Conservation (phyloP, 92 coral and sea anemone species). For the Zoanthus sansibaricus region DNA sequence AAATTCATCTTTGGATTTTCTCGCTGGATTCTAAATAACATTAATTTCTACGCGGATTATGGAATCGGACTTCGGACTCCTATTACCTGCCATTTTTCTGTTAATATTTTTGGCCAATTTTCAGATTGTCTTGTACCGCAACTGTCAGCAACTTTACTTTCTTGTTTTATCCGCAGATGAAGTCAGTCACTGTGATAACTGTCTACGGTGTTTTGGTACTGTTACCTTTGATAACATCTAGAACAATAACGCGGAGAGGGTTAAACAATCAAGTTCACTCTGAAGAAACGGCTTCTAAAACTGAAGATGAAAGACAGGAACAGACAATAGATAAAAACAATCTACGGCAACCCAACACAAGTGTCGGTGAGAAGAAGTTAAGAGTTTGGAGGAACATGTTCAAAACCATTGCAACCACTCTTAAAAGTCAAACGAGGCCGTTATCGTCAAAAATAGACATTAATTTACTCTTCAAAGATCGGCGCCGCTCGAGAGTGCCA, state of each 20-base stretch:
- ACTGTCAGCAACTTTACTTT: not conserved
- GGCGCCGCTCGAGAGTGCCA: constrained; percentile 21
- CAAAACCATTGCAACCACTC: not conserved
- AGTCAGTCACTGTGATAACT: not conserved
- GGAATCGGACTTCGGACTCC: too few species aligned
- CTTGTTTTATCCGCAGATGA: constrained; percentile 23
- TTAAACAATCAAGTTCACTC: not conserved
- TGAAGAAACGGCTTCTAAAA: not conserved
- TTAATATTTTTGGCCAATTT: too few species aligned
- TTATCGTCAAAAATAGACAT: not conserved
- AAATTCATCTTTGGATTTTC: too few species aligned
- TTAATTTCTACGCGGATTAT: too few species aligned
- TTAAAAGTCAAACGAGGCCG: not conserved
- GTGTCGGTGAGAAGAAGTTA: not conserved
- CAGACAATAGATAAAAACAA: not conserved
- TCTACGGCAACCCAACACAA: not conserved
- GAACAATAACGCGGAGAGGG: constrained; percentile 19
- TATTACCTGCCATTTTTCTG: too few species aligned
- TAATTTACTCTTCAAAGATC: not conserved
- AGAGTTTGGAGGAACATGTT: not conserved
- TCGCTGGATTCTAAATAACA: too few species aligned
- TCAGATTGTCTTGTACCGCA: not conserved
- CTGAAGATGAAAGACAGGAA: not conserved
- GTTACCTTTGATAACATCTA: constrained; percentile 28
- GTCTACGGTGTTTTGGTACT: constrained; percentile 19